These are phyloP conservation scores for Hippoglossus hippoglossus DNA, from an alignment of 2,797 vertebrate species.

Conservation along the genomic window DNA sequence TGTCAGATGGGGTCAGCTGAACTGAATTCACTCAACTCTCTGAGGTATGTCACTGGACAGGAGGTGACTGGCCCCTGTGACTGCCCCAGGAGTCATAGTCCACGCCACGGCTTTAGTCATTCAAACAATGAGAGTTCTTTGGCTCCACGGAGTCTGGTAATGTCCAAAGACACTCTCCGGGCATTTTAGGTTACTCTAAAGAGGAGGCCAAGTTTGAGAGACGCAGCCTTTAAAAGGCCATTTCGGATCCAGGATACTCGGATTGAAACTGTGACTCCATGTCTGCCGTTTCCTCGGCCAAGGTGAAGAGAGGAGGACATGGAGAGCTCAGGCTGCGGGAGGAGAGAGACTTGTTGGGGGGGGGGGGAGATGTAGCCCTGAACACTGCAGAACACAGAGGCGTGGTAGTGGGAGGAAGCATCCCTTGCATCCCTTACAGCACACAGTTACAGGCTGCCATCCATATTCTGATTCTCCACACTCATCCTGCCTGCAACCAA, in stretches of 20 bases:
- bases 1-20: slow-evolving; percentile 57
- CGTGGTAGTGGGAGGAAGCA: slow-evolving; percentile 61
- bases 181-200: slow-evolving; percentile 35
- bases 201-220: slow-evolving; percentile 19
- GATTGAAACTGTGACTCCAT: slow-evolving; percentile 40
- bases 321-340: slow-evolving; percentile 33
- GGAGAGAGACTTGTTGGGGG: slow-evolving; percentile 35
- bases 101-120: slow-evolving; percentile 40
- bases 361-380: slow-evolving; percentile 39
- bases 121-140: slow-evolving; percentile 54
- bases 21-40: slow-evolving; percentile 48
- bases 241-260: slow-evolving; percentile 46
- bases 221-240: slow-evolving; percentile 48
- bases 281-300: slow-evolving; percentile 36
- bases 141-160: slow-evolving; percentile 60
- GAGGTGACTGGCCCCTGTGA: slow-evolving; percentile 54
- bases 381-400: slow-evolving; percentile 69
- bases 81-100: slow-evolving; percentile 35
- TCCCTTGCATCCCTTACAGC: slow-evolving; percentile 60
- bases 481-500: slow-evolving; percentile 62
- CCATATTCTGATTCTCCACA: slow-evolving; percentile 69
- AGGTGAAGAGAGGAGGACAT: slow-evolving; percentile 38
- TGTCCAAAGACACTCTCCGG: slow-evolving; percentile 36
- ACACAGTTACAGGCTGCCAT: slow-evolving; percentile 52
- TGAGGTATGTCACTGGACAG: slow-evolving; percentile 56